Evolutionary conservation across 2,797 vertebrate genomes (phyloP).

Genomic region (Acanthurus lineatus): DNA sequence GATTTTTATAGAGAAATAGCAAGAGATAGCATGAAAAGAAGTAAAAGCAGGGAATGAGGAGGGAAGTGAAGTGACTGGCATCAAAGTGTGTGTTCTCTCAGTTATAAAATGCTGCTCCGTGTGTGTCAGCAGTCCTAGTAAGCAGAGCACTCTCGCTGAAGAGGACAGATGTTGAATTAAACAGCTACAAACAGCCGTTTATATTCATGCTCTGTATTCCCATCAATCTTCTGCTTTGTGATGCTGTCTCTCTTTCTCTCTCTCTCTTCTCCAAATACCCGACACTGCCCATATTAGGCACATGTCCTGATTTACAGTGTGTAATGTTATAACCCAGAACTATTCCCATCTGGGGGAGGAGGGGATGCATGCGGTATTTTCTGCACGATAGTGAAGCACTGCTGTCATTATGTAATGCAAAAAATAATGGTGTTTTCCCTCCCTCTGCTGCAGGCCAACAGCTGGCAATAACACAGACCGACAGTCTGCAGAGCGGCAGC

Average conservation of each 20-base stretch:
- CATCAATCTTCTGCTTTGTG: constrained; percentile 25
- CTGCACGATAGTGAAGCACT: constrained; percentile 26
- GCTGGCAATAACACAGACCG: constrained; percentile 27
- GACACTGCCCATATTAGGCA: constrained; percentile 48
- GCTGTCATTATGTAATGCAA: constrained; percentile 56
- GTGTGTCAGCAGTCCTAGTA: constrained; percentile 27
- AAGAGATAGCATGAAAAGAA: constrained; percentile 10
- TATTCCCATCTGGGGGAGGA: neutral
- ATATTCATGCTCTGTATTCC: constrained; percentile 21
- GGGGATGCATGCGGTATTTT: constrained; percentile 1
- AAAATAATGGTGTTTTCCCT: constrained; percentile 31
- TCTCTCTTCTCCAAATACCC: constrained; percentile 10
- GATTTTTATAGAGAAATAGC: neutral
- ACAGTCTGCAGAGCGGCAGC: constrained; percentile 13
- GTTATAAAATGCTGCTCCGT: constrained; percentile 43
- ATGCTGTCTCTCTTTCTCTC: neutral
- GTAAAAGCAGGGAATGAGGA: neutral
- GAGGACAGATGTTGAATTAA: constrained; percentile 68
- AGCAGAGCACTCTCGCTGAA: constrained; percentile 33
- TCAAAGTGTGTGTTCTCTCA: neutral
- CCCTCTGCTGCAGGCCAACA: constrained; percentile 14
- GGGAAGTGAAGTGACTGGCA: constrained; percentile 33
- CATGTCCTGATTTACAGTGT: constrained; percentile 15
- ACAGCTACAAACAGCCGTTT: constrained; percentile 61
- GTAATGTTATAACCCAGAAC: constrained; percentile 21